Evolutionary conservation across 2,113 vertebrate species (phyloP).

Genomic region (Cynopterus brachyotis): DNA sequence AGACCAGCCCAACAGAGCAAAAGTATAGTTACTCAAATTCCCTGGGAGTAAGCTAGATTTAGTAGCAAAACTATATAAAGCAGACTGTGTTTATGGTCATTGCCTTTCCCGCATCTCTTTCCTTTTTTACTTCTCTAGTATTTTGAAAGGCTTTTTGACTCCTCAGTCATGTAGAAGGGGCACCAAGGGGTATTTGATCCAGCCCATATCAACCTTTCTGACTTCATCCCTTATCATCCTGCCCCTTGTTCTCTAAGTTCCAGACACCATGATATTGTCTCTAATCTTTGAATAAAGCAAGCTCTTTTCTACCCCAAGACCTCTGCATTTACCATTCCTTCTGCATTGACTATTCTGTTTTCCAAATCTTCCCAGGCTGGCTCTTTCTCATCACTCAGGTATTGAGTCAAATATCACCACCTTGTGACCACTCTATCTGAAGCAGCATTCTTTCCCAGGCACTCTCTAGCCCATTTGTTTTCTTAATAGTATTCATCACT

Average conservation of each 20-base stretch:
- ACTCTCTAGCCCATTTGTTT: neutral
- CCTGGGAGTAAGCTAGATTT: neutral
- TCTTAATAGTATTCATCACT: neutral
- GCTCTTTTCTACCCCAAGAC: neutral
- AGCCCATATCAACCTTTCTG: neutral
- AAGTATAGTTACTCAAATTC: neutral
- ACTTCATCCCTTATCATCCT: neutral
- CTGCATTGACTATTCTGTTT: neutral
- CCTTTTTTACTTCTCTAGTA: neutral
- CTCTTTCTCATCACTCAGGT: neutral
- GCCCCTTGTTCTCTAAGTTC: neutral
- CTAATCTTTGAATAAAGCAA: conserved; percentile 15
- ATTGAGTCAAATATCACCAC: neutral
- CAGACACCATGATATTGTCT: neutral
- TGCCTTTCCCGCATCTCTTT: neutral
- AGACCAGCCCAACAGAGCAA: neutral
- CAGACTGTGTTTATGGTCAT: neutral
- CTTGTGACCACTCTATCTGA: neutral
- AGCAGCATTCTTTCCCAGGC: neutral
- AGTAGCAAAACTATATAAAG: neutral
- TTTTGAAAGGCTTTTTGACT: neutral
- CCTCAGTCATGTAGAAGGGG: neutral
- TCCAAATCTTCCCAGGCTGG: neutral
- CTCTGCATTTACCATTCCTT: neutral
- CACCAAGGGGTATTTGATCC: neutral